Evolutionary conservation across 1,140 invertebrate species (phyloP).

Genomic region (Orchestia grillus): DNA sequence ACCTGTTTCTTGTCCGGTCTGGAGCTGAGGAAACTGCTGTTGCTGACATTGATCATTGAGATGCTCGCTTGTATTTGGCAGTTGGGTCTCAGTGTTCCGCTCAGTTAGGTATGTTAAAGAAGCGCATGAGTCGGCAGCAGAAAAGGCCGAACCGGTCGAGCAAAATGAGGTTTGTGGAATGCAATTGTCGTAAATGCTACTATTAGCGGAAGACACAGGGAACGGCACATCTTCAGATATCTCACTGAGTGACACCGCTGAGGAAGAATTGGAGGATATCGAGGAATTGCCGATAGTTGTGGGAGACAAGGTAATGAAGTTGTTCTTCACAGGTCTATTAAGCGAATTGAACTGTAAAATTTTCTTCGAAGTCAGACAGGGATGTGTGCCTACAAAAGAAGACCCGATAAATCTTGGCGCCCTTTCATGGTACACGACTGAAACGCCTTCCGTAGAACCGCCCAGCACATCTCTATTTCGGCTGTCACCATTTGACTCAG

Average conservation of each 20-base stretch:
- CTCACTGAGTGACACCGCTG: constrained; percentile 37
- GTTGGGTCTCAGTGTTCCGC: not conserved
- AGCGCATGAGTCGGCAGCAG: constrained; percentile 5
- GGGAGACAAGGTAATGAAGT: constrained; percentile 22
- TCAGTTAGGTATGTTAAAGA: constrained; percentile 17
- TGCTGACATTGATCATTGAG: not conserved
- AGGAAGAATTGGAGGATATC: constrained; percentile 40
- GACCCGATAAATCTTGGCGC: constrained; percentile 24
- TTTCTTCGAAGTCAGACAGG: constrained; percentile 35
- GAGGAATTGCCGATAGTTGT: constrained; percentile 44
- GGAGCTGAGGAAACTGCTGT: not conserved
- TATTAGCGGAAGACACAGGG: constrained; percentile 44
- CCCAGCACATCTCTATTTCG: not conserved
- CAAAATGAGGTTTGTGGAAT: constrained; percentile 46
- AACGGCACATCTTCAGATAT: constrained; percentile 44
- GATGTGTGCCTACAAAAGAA: constrained; percentile 39
- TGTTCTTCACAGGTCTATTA: not conserved
- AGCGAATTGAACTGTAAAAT: constrained; percentile 34
- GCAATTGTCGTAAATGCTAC: constrained; percentile 31
- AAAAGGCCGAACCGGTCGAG: not conserved
- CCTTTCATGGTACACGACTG: not conserved
- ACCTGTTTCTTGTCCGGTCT: not conserved
- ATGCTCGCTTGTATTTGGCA: not conserved
- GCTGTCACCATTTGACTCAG: not conserved
- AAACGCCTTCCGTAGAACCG: not conserved